Evolutionary conservation across 2,888 invertebrate genomes (phyloP).

Genomic region (Hymenopus coronatus): DNA sequence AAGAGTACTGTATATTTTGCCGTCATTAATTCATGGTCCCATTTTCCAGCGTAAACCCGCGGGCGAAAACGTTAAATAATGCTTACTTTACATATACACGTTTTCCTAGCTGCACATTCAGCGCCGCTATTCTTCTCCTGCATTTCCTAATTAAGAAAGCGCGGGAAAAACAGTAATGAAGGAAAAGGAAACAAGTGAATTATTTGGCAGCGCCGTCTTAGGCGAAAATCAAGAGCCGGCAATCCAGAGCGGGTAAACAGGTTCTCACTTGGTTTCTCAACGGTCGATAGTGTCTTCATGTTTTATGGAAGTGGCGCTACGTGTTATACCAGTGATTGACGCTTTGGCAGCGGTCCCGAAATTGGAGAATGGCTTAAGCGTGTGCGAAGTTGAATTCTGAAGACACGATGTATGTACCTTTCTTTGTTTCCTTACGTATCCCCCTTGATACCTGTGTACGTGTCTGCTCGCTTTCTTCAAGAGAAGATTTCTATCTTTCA

Average conservation of each 20-base stretch:
- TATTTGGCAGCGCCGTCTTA: neutral
- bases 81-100: too few relatives aligned
- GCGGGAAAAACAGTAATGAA: neutral
- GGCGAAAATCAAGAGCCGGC: neutral
- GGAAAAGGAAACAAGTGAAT: neutral
- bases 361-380: neutral
- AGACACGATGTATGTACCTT: neutral
- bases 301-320: neutral
- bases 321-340: neutral
- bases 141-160: too few relatives aligned
- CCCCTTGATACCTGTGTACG: neutral
- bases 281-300: neutral
- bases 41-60: too few relatives aligned
- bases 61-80: too few relatives aligned
- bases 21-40: too few relatives aligned
- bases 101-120: too few relatives aligned
- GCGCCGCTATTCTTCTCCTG: too few relatives aligned
- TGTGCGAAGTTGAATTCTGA: neutral
- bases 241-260: neutral
- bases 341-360: neutral
- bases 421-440: neutral
- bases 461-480: neutral
- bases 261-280: too few relatives aligned
- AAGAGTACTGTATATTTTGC: too few relatives aligned
- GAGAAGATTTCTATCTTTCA: neutral